Percentiles rank a stretch among this genome's conserved stretches.
Evolutionary conservation across 2,797 vertebrate genomes (phyloP).

Genomic region (Onychomys torridus): DNA sequence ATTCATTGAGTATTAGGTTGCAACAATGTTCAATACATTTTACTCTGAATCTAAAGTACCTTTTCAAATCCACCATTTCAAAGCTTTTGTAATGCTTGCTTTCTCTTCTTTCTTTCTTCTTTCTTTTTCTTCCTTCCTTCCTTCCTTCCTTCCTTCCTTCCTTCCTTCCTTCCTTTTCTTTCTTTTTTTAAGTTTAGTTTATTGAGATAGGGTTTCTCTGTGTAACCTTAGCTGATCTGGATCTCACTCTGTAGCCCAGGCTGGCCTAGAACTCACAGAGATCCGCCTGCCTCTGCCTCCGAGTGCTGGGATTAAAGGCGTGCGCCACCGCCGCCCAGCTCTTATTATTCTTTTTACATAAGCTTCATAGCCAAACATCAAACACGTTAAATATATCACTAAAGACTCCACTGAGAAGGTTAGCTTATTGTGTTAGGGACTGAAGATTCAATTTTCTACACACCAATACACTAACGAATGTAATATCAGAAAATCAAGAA

Average conservation of each 20-base stretch:
- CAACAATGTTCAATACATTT: slow-evolving; percentile 2
- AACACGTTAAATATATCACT: slow-evolving; percentile 39
- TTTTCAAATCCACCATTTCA: slow-evolving; percentile 61
- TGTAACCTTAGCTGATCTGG: not conserved
- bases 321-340: not conserved
- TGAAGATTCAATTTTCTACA: slow-evolving; percentile 45
- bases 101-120: not conserved
- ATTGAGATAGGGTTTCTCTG: not conserved
- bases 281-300: not conserved
- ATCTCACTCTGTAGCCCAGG: not conserved
- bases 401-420: slow-evolving; percentile 13
- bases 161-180: too few relatives aligned
- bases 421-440: slow-evolving; percentile 6
- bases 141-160: too few relatives aligned
- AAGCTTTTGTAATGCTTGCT: not conserved
- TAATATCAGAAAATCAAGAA: slow-evolving; percentile 27
- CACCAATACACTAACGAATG: not conserved
- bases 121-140: too few relatives aligned
- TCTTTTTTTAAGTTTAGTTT: not conserved
- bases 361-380: not conserved
- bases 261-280: not conserved
- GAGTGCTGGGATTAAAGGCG: not conserved
- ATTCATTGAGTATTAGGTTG: not conserved
- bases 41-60: not conserved
- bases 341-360: slow-evolving; percentile 22